Evolutionary conservation across 1,140 invertebrate species (phyloP), one percentile per base, ranked within the genome.

Genomic region (Anastatus disparis): DNA sequence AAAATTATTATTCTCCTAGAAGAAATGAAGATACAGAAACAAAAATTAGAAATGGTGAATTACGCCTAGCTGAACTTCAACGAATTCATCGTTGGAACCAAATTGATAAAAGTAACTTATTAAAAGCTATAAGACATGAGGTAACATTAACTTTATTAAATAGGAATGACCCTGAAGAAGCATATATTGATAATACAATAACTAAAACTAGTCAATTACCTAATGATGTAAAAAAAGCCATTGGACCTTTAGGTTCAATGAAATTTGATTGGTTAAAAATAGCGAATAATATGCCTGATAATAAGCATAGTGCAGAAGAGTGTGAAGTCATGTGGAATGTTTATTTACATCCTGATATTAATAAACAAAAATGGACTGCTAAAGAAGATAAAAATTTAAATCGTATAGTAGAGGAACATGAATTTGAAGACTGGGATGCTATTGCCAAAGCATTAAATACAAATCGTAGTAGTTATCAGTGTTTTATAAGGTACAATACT

Each of bases 301-400:
- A 80, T 65, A 82, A 83, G 12, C 89, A 89, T 73, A 85, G 84
- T 0, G 76, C 86, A 0, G 78, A 82, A 1, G 89, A 89, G 76
- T 91, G 89, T 75, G 76, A 85, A 48, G 86, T 87, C 0, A 88
- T 92, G 77, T 93, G 92, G 92, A 87, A 89, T 63, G 83, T 90
- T 17, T 92, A 89, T 76, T 75, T 92, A 59, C 89, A 91, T 76
- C 92, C 91, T 0, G 76, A 85, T 8, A 87, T 93, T 15, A 92
- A 89, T 62, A 92, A 90, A 71, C 78, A 72, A 4, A 80, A 80
- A 26, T 93, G 91, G 91, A 85, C 80, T 1, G 76, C 77, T 22
- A 75, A 80, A n/a, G 92, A 93, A 79, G 88, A 90, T 76, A 74
- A 75, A 0, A 70, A 76, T 24, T 74, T 93, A 42, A 77, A 87